A percentile compares a stretch with the other conserved stretches of the same genome.
Conservation (phyloP, 2,113 vertebrate species). For the Spea bombifrons region DNA sequence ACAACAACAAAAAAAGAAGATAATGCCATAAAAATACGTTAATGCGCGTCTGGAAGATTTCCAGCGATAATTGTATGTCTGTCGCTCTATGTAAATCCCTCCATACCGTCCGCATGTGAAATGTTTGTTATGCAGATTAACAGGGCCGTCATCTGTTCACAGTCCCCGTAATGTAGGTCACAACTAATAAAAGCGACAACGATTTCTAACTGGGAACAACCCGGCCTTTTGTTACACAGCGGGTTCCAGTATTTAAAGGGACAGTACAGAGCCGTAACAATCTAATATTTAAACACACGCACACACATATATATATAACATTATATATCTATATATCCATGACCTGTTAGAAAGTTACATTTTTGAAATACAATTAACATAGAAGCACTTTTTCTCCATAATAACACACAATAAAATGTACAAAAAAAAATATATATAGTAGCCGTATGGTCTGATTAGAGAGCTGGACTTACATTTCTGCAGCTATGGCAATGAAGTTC, state of each 20-base stretch:
- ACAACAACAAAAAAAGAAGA: neutral
- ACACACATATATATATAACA: too few species aligned
- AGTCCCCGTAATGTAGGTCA: slow-evolving; percentile 74
- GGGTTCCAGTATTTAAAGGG: too few species aligned
- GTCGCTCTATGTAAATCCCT: slow-evolving; percentile 55
- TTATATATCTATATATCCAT: too few species aligned
- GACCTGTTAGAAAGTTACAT: too few species aligned
- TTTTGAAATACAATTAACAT: too few species aligned
- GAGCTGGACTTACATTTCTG: slow-evolving; percentile 7
- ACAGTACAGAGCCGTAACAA: too few species aligned
- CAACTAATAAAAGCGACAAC: slow-evolving; percentile 54
- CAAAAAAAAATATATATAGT: too few species aligned
- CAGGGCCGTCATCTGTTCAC: slow-evolving; percentile 65
- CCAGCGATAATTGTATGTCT: slow-evolving; percentile 15
- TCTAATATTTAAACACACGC: too few species aligned
- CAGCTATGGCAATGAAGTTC: neutral
- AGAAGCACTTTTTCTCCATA: too few species aligned
- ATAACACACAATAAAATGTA: too few species aligned
- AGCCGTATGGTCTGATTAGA: neutral
- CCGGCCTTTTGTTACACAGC: too few species aligned
- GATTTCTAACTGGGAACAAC: too few species aligned
- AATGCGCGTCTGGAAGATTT: slow-evolving; percentile 14
- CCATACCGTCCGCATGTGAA: slow-evolving; percentile 63
- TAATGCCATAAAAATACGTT: neutral
- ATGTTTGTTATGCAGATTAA: slow-evolving; percentile 69